Evolutionary conservation across 2,888 invertebrate genomes (phyloP).

Genomic region (Saturnia japonica): DNA sequence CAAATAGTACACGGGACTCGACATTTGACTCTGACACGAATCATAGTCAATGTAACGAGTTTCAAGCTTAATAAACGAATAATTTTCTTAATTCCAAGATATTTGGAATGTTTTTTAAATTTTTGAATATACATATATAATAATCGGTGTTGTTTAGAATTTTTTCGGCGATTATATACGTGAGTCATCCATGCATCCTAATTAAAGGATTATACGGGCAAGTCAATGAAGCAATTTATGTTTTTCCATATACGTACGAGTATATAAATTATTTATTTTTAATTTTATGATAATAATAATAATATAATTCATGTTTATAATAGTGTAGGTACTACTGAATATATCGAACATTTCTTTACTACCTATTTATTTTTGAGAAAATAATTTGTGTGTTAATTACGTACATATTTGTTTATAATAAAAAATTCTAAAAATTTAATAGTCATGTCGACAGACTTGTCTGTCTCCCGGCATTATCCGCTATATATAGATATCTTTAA

Average conservation of each 20-base stretch:
- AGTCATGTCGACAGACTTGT: background rate
- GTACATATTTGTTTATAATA: background rate
- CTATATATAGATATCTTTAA: background rate
- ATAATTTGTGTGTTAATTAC: background rate
- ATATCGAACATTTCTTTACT: background rate
- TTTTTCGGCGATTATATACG: background rate
- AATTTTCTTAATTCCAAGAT: slow-evolving; percentile 17
- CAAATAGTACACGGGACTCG: slow-evolving; percentile 71
- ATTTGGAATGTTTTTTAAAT: slow-evolving; percentile 5
- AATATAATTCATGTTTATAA: background rate
- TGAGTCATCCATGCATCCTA: background rate
- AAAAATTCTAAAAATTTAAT: background rate
- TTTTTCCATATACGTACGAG: background rate
- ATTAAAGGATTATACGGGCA: background rate
- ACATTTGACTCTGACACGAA: slow-evolving; percentile 68
- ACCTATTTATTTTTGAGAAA: background rate
- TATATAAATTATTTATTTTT: background rate
- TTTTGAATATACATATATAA: background rate
- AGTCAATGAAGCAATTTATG: background rate
- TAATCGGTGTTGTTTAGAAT: slow-evolving; percentile 8
- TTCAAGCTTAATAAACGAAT: slow-evolving; percentile 38
- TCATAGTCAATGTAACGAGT: slow-evolving; percentile 59
- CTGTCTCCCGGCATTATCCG: background rate
- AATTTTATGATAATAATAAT: too few relatives aligned
- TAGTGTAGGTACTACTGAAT: background rate